Percentiles rank a stretch among this genome's conserved stretches.
Evolutionary conservation across 2,888 invertebrate species (phyloP).

Genomic region (Polietes domitor): DNA sequence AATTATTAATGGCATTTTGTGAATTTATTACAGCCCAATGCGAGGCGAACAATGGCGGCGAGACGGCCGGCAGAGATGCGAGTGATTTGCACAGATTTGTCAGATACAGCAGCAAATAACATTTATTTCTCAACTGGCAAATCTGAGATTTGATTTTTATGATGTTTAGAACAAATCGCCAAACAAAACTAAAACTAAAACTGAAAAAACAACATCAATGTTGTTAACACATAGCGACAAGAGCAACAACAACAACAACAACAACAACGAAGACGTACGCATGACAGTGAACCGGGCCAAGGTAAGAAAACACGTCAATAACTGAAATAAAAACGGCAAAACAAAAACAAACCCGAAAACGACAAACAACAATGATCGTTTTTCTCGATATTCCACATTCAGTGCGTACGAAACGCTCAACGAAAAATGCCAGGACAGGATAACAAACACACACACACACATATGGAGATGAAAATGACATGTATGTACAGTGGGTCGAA

Average conservation of each 20-base stretch:
- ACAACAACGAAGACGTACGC: conserved; percentile 51
- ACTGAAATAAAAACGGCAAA: conserved; percentile 66
- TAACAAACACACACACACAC: too few relatives aligned
- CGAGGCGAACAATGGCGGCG: background rate
- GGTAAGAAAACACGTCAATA: conserved; percentile 79
- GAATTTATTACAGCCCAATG: background rate
- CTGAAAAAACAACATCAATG: conserved; percentile 1
- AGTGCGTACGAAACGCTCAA: background rate
- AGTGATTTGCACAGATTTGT: background rate
- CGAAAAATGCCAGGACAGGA: background rate
- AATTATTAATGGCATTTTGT: conserved; percentile 11
- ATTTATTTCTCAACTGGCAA: conserved; percentile 44
- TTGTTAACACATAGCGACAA: too few relatives aligned
- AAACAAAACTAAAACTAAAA: conserved; percentile 17
- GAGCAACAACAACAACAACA: conserved; percentile 17
- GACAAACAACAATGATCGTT: background rate
- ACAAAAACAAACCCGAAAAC: conserved; percentile 6
- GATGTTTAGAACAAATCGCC: conserved; percentile 49
- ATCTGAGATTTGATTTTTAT: conserved; percentile 48
- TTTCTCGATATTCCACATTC: background rate
- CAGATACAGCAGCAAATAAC: background rate
- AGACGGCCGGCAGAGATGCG: background rate
- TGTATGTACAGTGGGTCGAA: background rate
- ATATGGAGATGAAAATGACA: background rate
- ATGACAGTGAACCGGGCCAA: conserved; percentile 76